Evolutionary conservation across 1,140 invertebrate species (phyloP).

Genomic region (Sinella curviseta): DNA sequence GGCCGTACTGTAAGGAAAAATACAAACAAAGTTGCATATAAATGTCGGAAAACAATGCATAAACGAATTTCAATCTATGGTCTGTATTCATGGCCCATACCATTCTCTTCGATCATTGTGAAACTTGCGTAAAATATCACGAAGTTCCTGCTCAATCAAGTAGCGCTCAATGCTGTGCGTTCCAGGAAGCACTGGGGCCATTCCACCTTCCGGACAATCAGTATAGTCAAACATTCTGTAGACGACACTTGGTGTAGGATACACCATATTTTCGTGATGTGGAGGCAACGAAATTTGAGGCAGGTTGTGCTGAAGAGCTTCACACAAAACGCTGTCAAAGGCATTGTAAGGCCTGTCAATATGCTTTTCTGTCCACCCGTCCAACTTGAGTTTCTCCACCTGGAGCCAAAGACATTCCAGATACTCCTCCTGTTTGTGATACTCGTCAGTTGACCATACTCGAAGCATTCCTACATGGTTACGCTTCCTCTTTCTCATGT

Average conservation of each 20-base stretch:
- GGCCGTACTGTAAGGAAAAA: constrained; percentile 66
- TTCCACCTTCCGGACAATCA: constrained; percentile 84
- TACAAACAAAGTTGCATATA: constrained; percentile 20
- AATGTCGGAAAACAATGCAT: neutral
- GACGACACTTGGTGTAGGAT: constrained; percentile 87
- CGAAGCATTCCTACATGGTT: constrained; percentile 86
- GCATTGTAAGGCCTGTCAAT: constrained; percentile 91
- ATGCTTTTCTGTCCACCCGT: constrained; percentile 97
- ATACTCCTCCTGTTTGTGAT: constrained; percentile 97
- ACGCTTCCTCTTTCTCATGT: constrained; percentile 88
- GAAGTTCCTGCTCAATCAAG: constrained; percentile 94
- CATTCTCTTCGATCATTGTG: constrained; percentile 90
- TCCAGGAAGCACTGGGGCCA: constrained; percentile 71
- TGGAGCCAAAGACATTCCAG: constrained; percentile 97
- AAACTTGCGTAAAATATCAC: constrained; percentile 88
- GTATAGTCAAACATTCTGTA: constrained; percentile 98
- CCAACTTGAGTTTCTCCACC: constrained; percentile 83
- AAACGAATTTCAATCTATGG: neutral
- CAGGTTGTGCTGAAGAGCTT: constrained; percentile 92
- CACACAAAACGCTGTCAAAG: constrained; percentile 92
- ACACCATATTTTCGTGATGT: constrained; percentile 82
- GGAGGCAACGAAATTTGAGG: constrained; percentile 84
- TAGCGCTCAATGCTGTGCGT: constrained; percentile 97
- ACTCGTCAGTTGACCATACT: constrained; percentile 88
- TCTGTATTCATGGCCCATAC: constrained; percentile 55